phyloP scores from a whole-genome alignment of 2,888 invertebrate genomes.

The Criorhina ranunculi region DNA sequence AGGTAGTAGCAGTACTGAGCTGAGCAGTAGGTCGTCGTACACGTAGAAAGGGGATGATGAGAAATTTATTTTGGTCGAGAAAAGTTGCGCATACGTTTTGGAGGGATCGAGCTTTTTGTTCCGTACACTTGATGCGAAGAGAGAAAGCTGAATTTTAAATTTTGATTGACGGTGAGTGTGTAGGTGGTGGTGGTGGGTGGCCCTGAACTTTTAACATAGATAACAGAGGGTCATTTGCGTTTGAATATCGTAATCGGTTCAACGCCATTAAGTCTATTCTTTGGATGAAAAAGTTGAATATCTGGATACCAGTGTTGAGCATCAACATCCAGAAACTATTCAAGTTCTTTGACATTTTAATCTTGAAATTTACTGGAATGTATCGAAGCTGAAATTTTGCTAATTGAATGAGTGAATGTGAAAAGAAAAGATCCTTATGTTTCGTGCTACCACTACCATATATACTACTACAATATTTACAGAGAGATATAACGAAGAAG shows the following conservation, averaged over 20 bases:
- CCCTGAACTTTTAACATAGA: constrained; percentile 73
- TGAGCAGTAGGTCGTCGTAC: too few species aligned
- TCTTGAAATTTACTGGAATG: too few species aligned
- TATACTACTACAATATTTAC: too few species aligned
- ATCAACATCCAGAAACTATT: too few species aligned
- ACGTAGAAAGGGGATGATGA: constrained; percentile 36
- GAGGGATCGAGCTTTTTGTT: constrained; percentile 29
- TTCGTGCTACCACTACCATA: too few species aligned
- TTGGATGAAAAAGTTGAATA: neutral
- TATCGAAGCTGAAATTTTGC: too few species aligned
- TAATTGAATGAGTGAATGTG: too few species aligned
- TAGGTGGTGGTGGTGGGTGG: constrained; percentile 26
- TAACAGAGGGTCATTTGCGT: constrained; percentile 52
- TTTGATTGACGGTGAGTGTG: neutral
- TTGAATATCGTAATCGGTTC: constrained; percentile 47
- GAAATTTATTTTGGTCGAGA: constrained; percentile 2
- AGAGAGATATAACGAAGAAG: too few species aligned
- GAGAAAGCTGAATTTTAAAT: constrained; percentile 29
- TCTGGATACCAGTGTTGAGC: neutral
- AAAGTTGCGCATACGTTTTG: constrained; percentile 66
- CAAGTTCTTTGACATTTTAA: too few species aligned
- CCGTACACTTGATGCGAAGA: constrained; percentile 17
- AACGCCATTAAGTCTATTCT: constrained; percentile 37
- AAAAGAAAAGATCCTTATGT: too few species aligned
- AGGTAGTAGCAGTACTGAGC: too few species aligned